Evolutionary conservation across 2,113 vertebrate species (phyloP).

Genomic region (Catharus bicknelli): DNA sequence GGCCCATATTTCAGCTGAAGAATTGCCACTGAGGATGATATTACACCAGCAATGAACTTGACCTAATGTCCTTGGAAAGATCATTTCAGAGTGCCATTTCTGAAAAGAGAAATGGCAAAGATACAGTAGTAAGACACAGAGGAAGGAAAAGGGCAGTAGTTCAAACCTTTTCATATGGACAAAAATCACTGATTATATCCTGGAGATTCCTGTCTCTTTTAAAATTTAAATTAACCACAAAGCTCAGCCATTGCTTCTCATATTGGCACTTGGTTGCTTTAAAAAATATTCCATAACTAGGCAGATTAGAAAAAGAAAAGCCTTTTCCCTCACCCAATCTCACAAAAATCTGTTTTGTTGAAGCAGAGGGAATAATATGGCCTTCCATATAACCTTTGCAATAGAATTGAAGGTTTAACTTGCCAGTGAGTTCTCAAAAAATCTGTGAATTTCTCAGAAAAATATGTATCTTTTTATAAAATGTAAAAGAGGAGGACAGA

Average conservation of each 20-base stretch:
- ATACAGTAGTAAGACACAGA: accelerated
- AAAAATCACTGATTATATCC: not conserved
- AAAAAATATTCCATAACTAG: constrained; percentile 26
- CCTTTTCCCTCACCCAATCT: not conserved
- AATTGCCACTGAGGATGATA: not conserved
- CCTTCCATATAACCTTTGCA: not conserved
- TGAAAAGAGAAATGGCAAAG: not conserved
- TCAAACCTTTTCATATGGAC: not conserved
- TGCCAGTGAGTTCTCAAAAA: not conserved
- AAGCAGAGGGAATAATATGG: constrained; percentile 11
- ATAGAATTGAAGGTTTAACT: constrained; percentile 8
- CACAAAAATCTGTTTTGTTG: constrained; percentile 35
- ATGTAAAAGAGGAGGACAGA: not conserved
- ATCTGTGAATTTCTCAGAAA: not conserved
- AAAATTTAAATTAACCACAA: constrained; percentile 33
- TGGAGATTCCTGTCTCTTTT: not conserved
- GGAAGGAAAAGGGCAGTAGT: not conserved
- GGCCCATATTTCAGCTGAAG: not conserved
- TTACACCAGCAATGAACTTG: not conserved
- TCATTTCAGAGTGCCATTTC: not conserved
- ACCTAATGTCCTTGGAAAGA: not conserved
- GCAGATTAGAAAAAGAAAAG: constrained; percentile 39
- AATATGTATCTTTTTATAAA: constrained; percentile 1
- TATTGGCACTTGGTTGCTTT: not conserved
- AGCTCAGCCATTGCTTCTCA: not conserved